These are phyloP conservation scores for Alectoris magna DNA, from an alignment of 2,797 vertebrate species.

Conservation along the genomic window DNA sequence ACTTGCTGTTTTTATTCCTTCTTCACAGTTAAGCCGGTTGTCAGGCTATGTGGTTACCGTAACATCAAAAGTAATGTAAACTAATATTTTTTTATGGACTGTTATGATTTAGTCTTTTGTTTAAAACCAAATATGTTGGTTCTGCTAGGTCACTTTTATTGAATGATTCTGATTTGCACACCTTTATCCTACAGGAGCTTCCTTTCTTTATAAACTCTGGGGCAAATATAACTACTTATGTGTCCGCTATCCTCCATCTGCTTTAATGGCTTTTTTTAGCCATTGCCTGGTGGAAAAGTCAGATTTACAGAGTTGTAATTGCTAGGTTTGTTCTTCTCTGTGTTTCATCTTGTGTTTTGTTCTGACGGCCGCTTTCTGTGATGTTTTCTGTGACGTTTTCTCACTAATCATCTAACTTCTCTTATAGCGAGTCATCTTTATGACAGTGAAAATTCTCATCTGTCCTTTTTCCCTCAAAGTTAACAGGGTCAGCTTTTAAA, in stretches of 20 bases:
- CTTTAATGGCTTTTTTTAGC: not conserved
- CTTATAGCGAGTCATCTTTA: not conserved
- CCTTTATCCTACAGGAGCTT: not conserved
- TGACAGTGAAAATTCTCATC: not conserved
- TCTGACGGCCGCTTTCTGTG: not conserved
- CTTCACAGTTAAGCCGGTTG: not conserved
- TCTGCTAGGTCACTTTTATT: constrained; percentile 4
- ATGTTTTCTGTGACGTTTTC: not conserved
- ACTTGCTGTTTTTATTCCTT: not conserved
- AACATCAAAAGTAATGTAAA: not conserved
- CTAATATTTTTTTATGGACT: not conserved
- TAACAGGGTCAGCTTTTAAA: not conserved
- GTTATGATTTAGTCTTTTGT: not conserved
- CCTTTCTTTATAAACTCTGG: not conserved
- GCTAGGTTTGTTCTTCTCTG: not conserved
- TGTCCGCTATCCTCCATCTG: not conserved
- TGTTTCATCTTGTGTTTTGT: not conserved
- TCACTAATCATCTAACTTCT: not conserved
- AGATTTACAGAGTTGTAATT: not conserved
- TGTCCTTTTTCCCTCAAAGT: not conserved
- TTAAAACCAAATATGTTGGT: not conserved
- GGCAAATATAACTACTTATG: not conserved
- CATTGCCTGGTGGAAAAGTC: not conserved
- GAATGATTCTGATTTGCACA: not conserved
- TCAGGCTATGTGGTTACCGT: not conserved